Evolutionary conservation across 2,113 vertebrate genomes (phyloP).

Genomic region (Psittacula cyanocephala): DNA sequence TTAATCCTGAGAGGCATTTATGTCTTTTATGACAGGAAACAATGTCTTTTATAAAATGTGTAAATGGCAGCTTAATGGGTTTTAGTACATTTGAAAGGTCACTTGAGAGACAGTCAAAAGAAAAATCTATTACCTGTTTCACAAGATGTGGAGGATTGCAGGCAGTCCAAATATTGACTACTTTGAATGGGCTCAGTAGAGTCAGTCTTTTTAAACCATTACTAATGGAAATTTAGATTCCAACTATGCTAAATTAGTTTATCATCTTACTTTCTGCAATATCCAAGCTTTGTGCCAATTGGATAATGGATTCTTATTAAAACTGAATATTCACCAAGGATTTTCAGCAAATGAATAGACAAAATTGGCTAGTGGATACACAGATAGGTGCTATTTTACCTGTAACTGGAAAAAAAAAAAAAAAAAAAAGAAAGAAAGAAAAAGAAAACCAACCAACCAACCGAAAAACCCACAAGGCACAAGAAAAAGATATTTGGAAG

Average conservation of each 20-base stretch:
- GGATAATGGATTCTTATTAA: not conserved
- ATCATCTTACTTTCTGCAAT: not conserved
- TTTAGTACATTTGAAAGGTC: not conserved
- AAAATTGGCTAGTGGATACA: not conserved
- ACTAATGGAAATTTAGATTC: not conserved
- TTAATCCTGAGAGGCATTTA: not conserved
- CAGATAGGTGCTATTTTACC: not conserved
- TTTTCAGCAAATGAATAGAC: not conserved
- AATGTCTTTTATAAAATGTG: not conserved
- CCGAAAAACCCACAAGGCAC: not conserved
- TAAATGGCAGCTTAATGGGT: not conserved
- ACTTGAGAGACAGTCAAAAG: not conserved
- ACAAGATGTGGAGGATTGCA: not conserved
- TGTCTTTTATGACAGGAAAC: not conserved
- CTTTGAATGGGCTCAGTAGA: not conserved
- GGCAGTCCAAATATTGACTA: not conserved
- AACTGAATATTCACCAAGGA: not conserved
- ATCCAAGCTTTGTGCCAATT: not conserved
- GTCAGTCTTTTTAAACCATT: not conserved
- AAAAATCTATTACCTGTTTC: not conserved
- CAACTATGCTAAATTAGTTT: not conserved
- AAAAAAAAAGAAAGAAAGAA: not conserved
- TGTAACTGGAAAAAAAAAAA: not conserved
- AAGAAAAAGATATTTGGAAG: not conserved
- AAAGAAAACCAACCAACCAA: not conserved